Evolutionary conservation across 2,797 vertebrate genomes (phyloP), one percentile per base, ranked within the genome.

Genomic region (Anguilla anguilla): DNA sequence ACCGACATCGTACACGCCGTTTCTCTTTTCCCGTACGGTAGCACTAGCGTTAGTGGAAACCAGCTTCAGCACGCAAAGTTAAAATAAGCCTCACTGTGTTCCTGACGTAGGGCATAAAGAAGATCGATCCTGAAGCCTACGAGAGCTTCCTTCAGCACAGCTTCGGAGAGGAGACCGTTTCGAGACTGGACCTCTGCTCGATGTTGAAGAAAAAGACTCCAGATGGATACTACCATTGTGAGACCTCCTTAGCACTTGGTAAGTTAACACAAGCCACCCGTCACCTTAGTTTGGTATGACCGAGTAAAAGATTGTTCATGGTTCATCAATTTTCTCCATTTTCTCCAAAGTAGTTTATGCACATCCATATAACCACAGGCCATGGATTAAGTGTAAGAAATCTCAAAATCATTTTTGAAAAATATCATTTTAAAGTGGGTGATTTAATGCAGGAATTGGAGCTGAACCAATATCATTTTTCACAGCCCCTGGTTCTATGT

Each of bases 161-260:
- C 91, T 99, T 99, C 93, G 98, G 99, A 94, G 95, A 97, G 90
- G 98, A 99, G 94, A 88, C 90, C 0, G 93, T 98, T 51, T 95
- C 94, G 64, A 95, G 96, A 51, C 91, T 99, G 84, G 98, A 99
- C 93, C 97, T 99, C 91, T 99, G 99, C 92, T 99, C 98, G 89
- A 99, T 99, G 98, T 86, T 97, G 93, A 99, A 99, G 95, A 97
- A 97, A 93, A 99, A 98, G 92, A 95, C 95, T 61, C 93, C 94
- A 0, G 94, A 94, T 93, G 97, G 97, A 51, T 97, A 97, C 89
- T 98, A 97, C 88, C 95, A 96, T 90, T 94, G 96, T 81, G 97
- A 98, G 86, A 96, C 95, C 74, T 97, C 96, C 5, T 86, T 97
- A 90, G 87, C 90, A 51, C 89, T 97, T 90, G 95, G 97, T 98